Evolutionary conservation across 1,140 invertebrate genomes (phyloP), one percentile per base, ranked within the genome.

Genomic region (Micrasema longulum): DNA sequence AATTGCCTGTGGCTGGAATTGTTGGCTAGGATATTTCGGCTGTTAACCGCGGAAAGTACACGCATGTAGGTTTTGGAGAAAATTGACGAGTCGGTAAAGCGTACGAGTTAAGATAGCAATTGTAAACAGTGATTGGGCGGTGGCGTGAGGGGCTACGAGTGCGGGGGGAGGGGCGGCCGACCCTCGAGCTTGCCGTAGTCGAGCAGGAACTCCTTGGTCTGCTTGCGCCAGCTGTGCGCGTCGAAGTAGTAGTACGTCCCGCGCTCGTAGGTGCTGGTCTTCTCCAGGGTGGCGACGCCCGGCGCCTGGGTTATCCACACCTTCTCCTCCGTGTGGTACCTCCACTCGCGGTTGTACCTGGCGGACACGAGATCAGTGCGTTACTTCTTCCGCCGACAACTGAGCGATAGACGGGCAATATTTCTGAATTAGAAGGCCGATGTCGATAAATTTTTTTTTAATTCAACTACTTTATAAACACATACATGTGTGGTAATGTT

Each of bases 181-280:
- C 93, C 94, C 85, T 99, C 97, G 82, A 99, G 88, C 87, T 98
- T 98, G 84, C 95, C 95, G 87, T 98, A 98, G 85, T 99, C 97
- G 82, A 99, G 88, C 87, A 96, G 92, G 87, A 98, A 97, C 85
- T 98, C 96, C 85, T 97, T 98, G 77, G 94, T 91, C 79, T 95
- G 93, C 88, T 96, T 97, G 80, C 95, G 90, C 96, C 96, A 99
- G 85, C 93, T 96, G 85, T 94, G 92, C 78, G 95, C 94, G 88
- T 99, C 98, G 85, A 99, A 99, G 85, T 97, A 98, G 87, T 97
- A 98, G 87, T 99, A 99, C 76, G 96, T 98, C 84, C 97, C 97
- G 79, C 96, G 89, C 87, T 99, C 97, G 85, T 97, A 99, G 74
- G 93, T 95, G 73, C 89, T 89, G 75, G 96, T 97, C 86, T 99